Conservation (phyloP, 37 sponge, comb jelly and placozoan species). For the Tethya wilhelma region DNA sequence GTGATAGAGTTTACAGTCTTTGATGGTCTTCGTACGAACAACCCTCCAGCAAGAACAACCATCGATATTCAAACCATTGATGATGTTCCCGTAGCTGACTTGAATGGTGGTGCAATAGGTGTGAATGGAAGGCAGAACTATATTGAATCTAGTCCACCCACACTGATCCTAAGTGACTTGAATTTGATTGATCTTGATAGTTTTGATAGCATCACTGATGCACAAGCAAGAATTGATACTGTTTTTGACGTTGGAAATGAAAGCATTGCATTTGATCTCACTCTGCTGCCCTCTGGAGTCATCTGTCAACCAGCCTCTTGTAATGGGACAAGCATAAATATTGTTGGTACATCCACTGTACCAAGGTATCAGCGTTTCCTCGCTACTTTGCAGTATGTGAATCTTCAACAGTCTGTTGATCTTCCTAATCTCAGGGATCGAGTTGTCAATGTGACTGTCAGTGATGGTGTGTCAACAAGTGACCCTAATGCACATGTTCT, state of each 20-base stretch:
- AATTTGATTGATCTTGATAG: slow-evolving; percentile 62
- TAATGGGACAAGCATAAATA: slow-evolving; percentile 20
- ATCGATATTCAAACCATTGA: slow-evolving; percentile 42
- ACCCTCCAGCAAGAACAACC: slow-evolving; percentile 20
- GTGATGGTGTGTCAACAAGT: slow-evolving; percentile 30
- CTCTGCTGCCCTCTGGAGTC: slow-evolving; percentile 11
- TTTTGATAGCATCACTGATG: neutral
- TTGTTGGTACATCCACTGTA: slow-evolving; percentile 40
- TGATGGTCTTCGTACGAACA: slow-evolving; percentile 47
- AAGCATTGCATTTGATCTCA: slow-evolving; percentile 29
- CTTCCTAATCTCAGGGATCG: slow-evolving; percentile 69
- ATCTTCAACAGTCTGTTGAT: slow-evolving; percentile 29
- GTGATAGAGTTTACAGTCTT: slow-evolving; percentile 38
- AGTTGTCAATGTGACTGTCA: slow-evolving; percentile 39
- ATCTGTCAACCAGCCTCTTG: slow-evolving; percentile 50
- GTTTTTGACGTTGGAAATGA: slow-evolving; percentile 71
- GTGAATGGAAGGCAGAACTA: slow-evolving; percentile 18
- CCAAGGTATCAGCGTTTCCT: slow-evolving; percentile 47
- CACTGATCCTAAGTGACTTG: slow-evolving; percentile 5
- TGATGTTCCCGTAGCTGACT: slow-evolving; percentile 59
- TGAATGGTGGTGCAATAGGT: slow-evolving; percentile 42
- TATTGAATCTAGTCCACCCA: slow-evolving; percentile 41
- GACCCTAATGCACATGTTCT: slow-evolving; percentile 18
- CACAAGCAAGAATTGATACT: slow-evolving; percentile 22
- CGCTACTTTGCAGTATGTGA: slow-evolving; percentile 54